Evolutionary conservation across 2,797 vertebrate genomes (phyloP), one percentile per base, ranked within the genome.

Genomic region (Austrolebias charrua): DNA sequence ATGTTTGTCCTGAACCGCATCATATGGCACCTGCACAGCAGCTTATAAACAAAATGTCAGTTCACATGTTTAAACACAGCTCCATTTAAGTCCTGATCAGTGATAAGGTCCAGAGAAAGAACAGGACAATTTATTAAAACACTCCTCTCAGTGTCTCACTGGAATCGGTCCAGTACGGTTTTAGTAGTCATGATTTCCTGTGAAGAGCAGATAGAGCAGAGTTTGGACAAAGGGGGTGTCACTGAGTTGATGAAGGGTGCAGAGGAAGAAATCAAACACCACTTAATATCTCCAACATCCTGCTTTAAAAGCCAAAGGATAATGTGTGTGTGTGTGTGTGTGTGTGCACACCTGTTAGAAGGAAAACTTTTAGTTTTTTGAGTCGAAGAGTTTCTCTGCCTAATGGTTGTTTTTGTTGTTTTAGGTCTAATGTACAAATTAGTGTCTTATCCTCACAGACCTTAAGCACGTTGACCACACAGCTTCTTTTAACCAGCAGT

Each of bases 101-200:
- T 33, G 31, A 48, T 12, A 24, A 16, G 54, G 40, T 13, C 18
- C 10, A 31, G 5, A 45, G 5, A 38, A 16, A 56, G 14, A 33
- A 29, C 8, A 31, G 24, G 18, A 50, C 4, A 45, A 24, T n/a
- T 51, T 9, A 19, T 2, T 19, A 72, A 52, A 57, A 56, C 70
- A 63, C 51, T 75, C 80, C 66, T 76, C 80, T 75, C 87, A 74
- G 81, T 66, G 87, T 82, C 81, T 82, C 66, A 5, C 60, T 48
- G 47, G 86, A 89, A 91, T 91, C 85, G 88, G 73, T 66, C 51
- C 71, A 83, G 81, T 80, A 85, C 79, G 82, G 83, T 73, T 86
- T 90, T 83, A 76, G 79, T 85, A 91, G 80, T 91, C 90, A 90
- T 91, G 88, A 91, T 73, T 91, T 93, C 91, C 91, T 92, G 89